phyloP scores from a whole-genome alignment of 2,888 invertebrate genomes.

The Sinhomidia bicolor region DNA sequence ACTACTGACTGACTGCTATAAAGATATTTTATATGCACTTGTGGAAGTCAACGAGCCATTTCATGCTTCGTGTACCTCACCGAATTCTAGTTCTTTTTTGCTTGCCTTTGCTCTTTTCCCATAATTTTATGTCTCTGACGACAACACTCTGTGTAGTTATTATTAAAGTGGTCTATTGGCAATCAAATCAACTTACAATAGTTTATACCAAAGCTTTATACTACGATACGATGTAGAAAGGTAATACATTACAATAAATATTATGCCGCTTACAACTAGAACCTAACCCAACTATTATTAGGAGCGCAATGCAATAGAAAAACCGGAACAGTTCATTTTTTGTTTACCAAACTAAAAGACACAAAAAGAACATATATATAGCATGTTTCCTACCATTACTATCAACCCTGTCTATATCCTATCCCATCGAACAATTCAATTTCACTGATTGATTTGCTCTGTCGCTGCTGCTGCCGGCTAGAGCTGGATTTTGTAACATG shows the following conservation, averaged over 20 bases:
- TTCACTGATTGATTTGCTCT: background rate
- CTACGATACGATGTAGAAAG: background rate
- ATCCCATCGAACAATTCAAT: slow-evolving; percentile 1
- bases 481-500: background rate
- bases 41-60: background rate
- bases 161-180: background rate
- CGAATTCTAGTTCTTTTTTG: background rate
- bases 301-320: too few species aligned
- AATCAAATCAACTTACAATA: background rate
- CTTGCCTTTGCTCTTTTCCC: background rate
- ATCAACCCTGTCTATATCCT: too few species aligned
- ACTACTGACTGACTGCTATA: too few species aligned
- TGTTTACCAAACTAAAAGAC: background rate
- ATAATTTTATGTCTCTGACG: background rate
- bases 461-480: background rate
- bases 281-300: too few species aligned
- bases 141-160: background rate
- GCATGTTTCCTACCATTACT: too few species aligned
- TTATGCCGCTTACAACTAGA: too few species aligned
- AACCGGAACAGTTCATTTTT: background rate
- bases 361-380: background rate
- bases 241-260: background rate
- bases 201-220: background rate
- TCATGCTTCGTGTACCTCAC: background rate
- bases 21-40: too few species aligned